Evolutionary conservation across 2,888 invertebrate genomes (phyloP), one percentile per base, ranked within the genome.

Genomic region (Diaphora mendica): DNA sequence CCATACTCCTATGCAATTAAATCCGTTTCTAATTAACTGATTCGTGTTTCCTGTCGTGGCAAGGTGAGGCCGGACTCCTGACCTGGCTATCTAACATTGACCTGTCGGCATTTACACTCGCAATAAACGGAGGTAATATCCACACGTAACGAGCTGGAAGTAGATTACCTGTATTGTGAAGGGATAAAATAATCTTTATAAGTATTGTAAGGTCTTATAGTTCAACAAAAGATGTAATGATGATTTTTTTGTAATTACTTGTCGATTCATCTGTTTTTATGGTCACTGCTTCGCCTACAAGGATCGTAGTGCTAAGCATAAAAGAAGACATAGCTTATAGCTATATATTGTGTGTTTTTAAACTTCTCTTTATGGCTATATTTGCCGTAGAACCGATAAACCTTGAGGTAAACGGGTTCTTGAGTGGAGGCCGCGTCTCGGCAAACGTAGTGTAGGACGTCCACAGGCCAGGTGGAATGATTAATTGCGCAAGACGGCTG

Each of bases 41-140:
- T 17, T 73, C 69, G 11, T 59, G 69, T 73, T 73, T 59, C 65
- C 59, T 73, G 51, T 20, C 64, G 65, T 55, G 42, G n/a, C 55
- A 55, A 62, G 64, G 55, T 69, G 69, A 59, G 69, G 59, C 65
- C 65, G 44, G n/a, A 64, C 13, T 69, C 69, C n/a, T 51, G 68
- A 68, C 72, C 64, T 65, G 23, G n/a, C 33, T 42, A 73, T 71
- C n/a, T 30, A 55, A 39, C 23, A 62, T 64, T 79, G 70, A 73
- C 72, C 73, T 72, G 39, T 5, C 64, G 35, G 13, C 35, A 23
- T 55, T 68, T 72, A 72, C 30, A 62, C 68, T 64, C 68, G 64
- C 39, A 51, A 72, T 72, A 72, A 68, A 68, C 64, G 17, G n/a
- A 42, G 70, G 67, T 67, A 67, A 67, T 67, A 48, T 67, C 48